phyloP scores from a whole-genome alignment of 2,888 invertebrate species.

The Altica lythri region DNA sequence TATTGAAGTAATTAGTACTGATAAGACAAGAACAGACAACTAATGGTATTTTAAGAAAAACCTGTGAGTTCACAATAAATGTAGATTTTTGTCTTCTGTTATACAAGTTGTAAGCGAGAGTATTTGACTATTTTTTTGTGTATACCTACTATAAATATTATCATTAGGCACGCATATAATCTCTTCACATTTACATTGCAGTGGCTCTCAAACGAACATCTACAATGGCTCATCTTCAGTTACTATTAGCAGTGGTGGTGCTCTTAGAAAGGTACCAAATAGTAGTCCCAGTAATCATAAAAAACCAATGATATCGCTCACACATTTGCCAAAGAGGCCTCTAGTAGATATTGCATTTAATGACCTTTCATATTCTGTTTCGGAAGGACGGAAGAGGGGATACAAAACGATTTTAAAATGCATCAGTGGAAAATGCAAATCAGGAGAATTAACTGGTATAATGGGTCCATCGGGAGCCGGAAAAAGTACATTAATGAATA shows the following conservation, averaged over 20 bases:
- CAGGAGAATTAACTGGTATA: conserved; percentile 92
- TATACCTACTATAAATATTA: too few species aligned
- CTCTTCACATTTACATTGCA: too few species aligned
- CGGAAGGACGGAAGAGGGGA: conserved; percentile 79
- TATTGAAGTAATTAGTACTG: too few species aligned
- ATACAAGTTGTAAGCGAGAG: too few species aligned
- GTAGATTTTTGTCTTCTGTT: too few species aligned
- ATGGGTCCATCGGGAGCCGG: conserved; percentile 92
- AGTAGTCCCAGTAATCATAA: conserved; percentile 71
- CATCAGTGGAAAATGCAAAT: conserved; percentile 85
- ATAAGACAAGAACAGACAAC: too few species aligned
- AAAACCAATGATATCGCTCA: conserved; percentile 75
- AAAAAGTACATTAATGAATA: conserved; percentile 85
- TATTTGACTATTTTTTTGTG: too few species aligned
- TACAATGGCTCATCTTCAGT: conserved; percentile 69
- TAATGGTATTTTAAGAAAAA: too few species aligned
- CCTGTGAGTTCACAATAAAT: too few species aligned
- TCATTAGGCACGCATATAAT: too few species aligned
- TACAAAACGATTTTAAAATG: conserved; percentile 78
- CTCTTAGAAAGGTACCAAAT: conserved; percentile 72
- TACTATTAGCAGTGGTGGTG: conserved; percentile 51
- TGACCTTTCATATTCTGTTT: conserved; percentile 86
- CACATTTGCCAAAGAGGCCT: conserved; percentile 83
- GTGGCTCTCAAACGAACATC: conserved; percentile 73
- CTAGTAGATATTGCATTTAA: conserved; percentile 90